Conservation (phyloP, 2,797 vertebrate species). For the Lepidocolaptes lacrymiger region DNA sequence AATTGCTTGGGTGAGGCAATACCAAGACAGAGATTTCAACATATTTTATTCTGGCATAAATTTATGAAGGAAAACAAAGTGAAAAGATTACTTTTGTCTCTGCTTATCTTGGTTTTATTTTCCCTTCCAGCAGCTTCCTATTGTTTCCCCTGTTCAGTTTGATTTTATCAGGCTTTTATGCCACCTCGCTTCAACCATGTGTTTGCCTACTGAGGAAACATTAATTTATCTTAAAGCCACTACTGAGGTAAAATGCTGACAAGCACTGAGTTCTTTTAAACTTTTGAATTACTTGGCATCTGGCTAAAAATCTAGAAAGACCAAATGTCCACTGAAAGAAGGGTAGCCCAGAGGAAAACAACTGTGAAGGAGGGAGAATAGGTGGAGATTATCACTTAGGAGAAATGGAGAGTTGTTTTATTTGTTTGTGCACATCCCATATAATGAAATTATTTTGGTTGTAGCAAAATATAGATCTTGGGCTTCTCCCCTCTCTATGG, state of each 20-base stretch:
- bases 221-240: background rate
- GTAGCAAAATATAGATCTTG: background rate
- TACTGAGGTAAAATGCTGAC: background rate
- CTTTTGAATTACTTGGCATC: background rate
- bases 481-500: background rate
- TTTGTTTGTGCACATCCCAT: background rate
- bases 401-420: background rate
- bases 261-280: background rate
- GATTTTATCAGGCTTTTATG: background rate
- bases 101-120: background rate
- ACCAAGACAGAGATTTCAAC: slow-evolving; percentile 43
- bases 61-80: slow-evolving; percentile 40
- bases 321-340: background rate
- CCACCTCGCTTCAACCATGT: background rate
- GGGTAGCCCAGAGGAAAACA: background rate
- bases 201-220: background rate
- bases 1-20: slow-evolving; percentile 43
- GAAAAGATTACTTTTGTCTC: background rate
- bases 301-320: background rate
- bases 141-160: background rate
- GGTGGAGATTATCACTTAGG: background rate
- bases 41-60: slow-evolving; percentile 36
- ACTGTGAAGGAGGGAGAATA: background rate
- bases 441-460: background rate
- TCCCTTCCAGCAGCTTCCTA: background rate